These are phyloP conservation scores for Tromatobia lineatoria DNA, from an alignment of 2,888 invertebrate species.

Conservation along the genomic window DNA sequence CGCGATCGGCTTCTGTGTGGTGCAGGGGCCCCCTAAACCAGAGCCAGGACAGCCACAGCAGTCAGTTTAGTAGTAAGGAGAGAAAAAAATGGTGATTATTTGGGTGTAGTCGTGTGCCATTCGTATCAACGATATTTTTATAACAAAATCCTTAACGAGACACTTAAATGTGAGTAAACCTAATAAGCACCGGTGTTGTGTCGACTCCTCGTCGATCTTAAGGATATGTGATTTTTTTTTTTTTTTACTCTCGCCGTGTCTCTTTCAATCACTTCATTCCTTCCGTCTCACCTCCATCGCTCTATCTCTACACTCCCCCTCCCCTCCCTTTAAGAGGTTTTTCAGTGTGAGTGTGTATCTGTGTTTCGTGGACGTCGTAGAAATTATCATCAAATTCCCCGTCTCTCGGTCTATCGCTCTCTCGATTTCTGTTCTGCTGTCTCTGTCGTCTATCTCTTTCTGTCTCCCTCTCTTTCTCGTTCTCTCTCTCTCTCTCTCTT, in stretches of 20 bases:
- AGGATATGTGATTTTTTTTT: background rate
- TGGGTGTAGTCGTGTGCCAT: constrained; percentile 82
- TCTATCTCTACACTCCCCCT: constrained; percentile 6
- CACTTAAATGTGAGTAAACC: constrained; percentile 13
- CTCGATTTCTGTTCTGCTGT: background rate
- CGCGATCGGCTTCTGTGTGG: constrained; percentile 48
- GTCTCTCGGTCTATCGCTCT: background rate
- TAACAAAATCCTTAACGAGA: background rate
- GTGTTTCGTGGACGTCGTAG: constrained; percentile 51
- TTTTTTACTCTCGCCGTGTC: background rate
- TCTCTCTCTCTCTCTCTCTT: no score
- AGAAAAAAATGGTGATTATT: constrained; percentile 83
- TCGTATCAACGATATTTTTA: constrained; percentile 67
- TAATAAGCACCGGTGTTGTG: background rate
- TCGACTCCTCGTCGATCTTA: background rate
- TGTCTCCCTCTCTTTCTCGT: no score
- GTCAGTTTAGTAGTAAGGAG: constrained; percentile 43
- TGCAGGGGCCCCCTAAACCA: constrained; percentile 35
- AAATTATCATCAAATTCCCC: constrained; percentile 46
- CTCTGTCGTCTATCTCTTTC: no score
- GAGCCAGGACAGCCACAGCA: constrained; percentile 29
- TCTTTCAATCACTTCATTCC: constrained; percentile 35
- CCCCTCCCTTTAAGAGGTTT: background rate
- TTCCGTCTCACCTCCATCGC: constrained; percentile 37
- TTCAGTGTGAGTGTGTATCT: constrained; percentile 1